phyloP scores from a whole-genome alignment of 2,888 invertebrate species.

The Lymantria monacha region DNA sequence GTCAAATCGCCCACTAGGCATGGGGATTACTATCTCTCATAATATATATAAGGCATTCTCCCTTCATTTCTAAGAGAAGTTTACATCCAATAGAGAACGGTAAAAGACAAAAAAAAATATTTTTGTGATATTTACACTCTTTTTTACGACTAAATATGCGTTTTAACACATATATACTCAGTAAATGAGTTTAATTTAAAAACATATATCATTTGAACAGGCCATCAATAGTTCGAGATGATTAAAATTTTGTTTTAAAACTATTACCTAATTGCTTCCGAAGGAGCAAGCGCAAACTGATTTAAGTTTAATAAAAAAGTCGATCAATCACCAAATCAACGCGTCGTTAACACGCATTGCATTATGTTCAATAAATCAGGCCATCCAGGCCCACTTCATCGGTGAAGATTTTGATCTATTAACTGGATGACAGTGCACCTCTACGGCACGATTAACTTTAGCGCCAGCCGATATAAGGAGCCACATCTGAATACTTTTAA shows the following conservation, averaged over 20 bases:
- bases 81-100: too few species aligned
- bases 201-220: not conserved
- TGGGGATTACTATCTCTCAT: too few species aligned
- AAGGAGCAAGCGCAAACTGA: slow-evolving; percentile 60
- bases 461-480: slow-evolving; percentile 71
- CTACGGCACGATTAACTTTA: slow-evolving; percentile 61
- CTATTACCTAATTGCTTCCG: slow-evolving; percentile 55
- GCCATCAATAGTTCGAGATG: not conserved
- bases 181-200: too few species aligned
- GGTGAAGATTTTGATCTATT: slow-evolving; percentile 78
- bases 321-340: slow-evolving; percentile 77
- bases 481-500: slow-evolving; percentile 65
- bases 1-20: too few species aligned
- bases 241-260: slow-evolving; percentile 24
- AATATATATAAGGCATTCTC: too few species aligned
- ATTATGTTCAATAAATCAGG: slow-evolving; percentile 71
- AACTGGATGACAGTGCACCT: slow-evolving; percentile 67
- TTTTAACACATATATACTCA: too few species aligned
- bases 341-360: slow-evolving; percentile 73
- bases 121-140: too few species aligned
- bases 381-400: slow-evolving; percentile 64
- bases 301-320: slow-evolving; percentile 60
- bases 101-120: too few species aligned
- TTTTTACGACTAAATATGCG: too few species aligned
- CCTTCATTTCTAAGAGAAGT: too few species aligned